Evolutionary conservation across 2,113 vertebrate species (phyloP).

Genomic region (human (Homo sapiens)): DNA sequence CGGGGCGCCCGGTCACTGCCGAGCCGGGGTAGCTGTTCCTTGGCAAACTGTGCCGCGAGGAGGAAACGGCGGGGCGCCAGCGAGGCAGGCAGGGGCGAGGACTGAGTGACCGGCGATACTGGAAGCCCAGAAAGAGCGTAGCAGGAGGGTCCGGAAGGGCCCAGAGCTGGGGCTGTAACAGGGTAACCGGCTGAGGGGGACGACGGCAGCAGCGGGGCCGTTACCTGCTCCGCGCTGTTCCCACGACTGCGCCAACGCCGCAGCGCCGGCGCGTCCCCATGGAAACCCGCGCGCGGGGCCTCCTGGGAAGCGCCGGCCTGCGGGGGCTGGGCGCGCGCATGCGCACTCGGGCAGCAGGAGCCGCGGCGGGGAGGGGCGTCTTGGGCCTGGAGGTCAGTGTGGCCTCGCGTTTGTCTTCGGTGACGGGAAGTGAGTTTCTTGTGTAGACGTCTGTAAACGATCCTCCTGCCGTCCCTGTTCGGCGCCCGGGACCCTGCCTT

Average conservation of each 20-base stretch:
- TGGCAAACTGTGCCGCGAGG: not conserved
- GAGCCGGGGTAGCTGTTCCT: not conserved
- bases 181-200: rapidly evolving
- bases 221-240: constrained; percentile 10
- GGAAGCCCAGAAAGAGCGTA: not conserved
- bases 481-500: no score
- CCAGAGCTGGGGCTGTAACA: not conserved
- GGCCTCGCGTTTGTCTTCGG: rapidly evolving
- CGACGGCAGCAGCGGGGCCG: not conserved
- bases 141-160: no score
- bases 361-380: rapidly evolving
- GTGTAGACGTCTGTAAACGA: rapidly evolving
- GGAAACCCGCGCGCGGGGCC: constrained; percentile 63
- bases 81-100: not conserved
- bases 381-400: rapidly evolving
- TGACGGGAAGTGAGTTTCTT: rapidly evolving
- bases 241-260: not conserved
- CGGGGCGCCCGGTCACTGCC: not conserved
- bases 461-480: rapidly evolving
- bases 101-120: not conserved
- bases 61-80: not conserved
- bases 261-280: not conserved
- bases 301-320: not conserved
- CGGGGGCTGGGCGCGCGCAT: not conserved
- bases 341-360: rapidly evolving